A percentile compares a stretch with the other conserved stretches of the same genome.
phyloP scores from a whole-genome alignment of 2,888 invertebrate genomes.

The Agrochola litura region DNA sequence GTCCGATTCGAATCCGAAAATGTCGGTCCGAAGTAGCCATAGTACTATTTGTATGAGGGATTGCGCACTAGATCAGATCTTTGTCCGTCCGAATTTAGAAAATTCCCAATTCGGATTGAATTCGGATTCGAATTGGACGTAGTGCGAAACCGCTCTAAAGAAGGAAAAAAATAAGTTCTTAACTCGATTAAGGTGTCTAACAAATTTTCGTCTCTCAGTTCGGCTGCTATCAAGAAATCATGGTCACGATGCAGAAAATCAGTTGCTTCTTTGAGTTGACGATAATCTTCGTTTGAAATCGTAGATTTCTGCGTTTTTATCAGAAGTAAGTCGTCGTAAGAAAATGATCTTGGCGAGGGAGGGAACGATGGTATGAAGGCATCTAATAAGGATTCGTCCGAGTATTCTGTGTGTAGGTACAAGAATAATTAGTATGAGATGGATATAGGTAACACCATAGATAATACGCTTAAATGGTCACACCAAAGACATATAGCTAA shows the following conservation, averaged over 20 bases:
- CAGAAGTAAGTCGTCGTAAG: background rate
- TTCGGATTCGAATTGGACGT: too few relatives aligned
- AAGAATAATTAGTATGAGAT: conserved; percentile 31
- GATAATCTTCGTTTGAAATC: background rate
- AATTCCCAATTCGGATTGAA: too few relatives aligned
- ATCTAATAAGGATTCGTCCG: conserved; percentile 75
- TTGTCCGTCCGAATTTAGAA: too few relatives aligned
- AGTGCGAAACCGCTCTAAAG: too few relatives aligned
- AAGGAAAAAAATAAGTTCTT: conserved; percentile 16
- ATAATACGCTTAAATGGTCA: too few relatives aligned
- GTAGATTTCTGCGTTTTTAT: rapidly evolving
- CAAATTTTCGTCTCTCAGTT: conserved; percentile 74
- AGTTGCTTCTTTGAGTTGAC: conserved; percentile 69
- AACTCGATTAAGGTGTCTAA: conserved; percentile 77
- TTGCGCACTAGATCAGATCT: too few relatives aligned
- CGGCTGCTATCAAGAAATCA: conserved; percentile 80
- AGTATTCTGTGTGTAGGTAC: conserved; percentile 70
- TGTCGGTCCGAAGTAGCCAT: too few relatives aligned
- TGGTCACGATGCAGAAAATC: conserved; percentile 79
- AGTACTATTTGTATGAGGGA: too few relatives aligned
- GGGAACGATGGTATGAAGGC: conserved; percentile 76
- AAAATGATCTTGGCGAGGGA: conserved; percentile 71
- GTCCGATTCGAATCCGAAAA: too few relatives aligned
- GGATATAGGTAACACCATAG: background rate
- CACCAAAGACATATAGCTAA: background rate